A percentile compares a stretch with the other conserved stretches of the same genome.
phyloP scores from a whole-genome alignment of 1,140 invertebrate species.

The Magallana gigas region DNA sequence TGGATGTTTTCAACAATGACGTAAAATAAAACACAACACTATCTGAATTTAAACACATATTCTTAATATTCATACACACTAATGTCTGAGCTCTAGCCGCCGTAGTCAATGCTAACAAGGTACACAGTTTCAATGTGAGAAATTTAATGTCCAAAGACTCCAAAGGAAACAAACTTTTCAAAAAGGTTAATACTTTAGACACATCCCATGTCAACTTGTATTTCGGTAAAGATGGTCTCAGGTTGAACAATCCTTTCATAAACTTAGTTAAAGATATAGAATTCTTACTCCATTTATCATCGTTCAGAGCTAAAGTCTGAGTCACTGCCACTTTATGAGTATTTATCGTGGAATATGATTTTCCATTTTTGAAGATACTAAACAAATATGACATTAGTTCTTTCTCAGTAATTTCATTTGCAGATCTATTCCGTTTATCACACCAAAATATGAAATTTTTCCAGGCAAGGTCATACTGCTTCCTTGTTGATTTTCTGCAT shows the following conservation, averaged over 20 bases:
- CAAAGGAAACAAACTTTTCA: neutral
- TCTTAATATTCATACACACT: no score
- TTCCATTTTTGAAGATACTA: constrained; percentile 39
- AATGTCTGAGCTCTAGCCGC: neutral
- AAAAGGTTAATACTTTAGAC: no score
- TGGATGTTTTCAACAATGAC: no score
- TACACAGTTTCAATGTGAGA: no score
- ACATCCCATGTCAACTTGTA: no score
- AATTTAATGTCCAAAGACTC: constrained; percentile 28
- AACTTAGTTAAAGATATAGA: neutral
- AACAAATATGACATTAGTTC: neutral
- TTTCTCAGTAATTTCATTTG: constrained; percentile 13
- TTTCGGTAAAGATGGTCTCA: neutral
- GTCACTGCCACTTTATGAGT: neutral
- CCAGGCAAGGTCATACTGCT: no score
- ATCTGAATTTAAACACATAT: no score
- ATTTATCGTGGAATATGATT: constrained; percentile 28
- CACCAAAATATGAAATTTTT: no score
- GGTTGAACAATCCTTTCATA: no score
- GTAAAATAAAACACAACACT: no score
- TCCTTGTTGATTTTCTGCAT: constrained; percentile 12
- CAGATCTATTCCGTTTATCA: constrained; percentile 17
- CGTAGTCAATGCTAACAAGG: no score
- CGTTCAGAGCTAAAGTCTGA: neutral
- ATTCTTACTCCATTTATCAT: constrained; percentile 36